Evolutionary conservation across 1,140 invertebrate species (phyloP).

Genomic region (Habropoda laboriosa): DNA sequence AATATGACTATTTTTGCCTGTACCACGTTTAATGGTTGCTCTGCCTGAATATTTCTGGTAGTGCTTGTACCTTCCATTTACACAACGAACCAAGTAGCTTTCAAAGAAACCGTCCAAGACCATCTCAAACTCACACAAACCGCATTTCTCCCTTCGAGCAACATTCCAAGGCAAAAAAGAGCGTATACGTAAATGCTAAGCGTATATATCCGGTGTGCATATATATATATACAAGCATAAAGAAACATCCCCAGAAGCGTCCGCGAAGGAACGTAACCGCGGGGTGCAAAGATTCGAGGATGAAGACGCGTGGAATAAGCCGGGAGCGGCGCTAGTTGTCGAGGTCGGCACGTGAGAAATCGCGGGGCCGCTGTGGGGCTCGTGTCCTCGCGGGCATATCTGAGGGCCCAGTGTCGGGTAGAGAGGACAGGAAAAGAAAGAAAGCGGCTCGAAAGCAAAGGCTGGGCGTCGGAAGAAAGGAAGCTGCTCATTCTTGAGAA

Average conservation of each 20-base stretch:
- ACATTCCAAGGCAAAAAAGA: no score
- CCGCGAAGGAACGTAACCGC: background rate
- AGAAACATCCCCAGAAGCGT: background rate
- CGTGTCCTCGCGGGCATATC: conserved; percentile 40
- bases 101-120: no score
- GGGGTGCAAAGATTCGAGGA: conserved; percentile 1
- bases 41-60: no score
- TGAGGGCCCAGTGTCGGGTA: background rate
- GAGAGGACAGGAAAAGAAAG: conserved; percentile 5
- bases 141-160: no score
- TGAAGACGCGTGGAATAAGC: conserved; percentile 17
- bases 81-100: no score
- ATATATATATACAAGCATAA: background rate
- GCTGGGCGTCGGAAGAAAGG: conserved; percentile 6
- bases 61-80: no score
- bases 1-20: no score
- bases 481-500: no score
- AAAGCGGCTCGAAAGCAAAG: conserved; percentile 20
- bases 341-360: conserved; percentile 51
- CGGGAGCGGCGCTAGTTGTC: background rate
- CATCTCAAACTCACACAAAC: no score
- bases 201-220: no score
- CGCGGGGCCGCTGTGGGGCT: conserved; percentile 10
- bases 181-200: no score
- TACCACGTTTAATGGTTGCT: no score